phyloP scores from a whole-genome alignment of 2,113 vertebrate species.

The Phoenicopterus ruber region DNA sequence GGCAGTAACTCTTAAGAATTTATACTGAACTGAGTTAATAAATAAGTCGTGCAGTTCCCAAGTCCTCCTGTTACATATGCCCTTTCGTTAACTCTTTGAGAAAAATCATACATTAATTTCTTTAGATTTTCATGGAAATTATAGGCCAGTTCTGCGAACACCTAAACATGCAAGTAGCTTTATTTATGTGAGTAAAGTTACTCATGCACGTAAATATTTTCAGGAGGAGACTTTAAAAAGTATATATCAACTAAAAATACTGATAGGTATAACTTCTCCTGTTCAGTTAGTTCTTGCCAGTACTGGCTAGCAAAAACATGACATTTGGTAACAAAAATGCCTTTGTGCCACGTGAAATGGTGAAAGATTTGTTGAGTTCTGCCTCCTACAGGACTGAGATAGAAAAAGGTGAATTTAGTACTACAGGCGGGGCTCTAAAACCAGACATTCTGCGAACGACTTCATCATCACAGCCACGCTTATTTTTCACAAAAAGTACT shows the following conservation, averaged over 20 bases:
- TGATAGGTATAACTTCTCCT: background rate
- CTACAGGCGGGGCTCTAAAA: background rate
- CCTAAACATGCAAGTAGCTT: background rate
- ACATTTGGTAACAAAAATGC: slow-evolving; percentile 11
- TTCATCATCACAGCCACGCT: background rate
- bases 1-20: background rate
- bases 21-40: background rate
- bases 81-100: background rate
- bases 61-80: background rate
- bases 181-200: background rate
- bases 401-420: background rate
- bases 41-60: background rate
- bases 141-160: background rate
- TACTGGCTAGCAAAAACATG: slow-evolving; percentile 16
- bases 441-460: background rate
- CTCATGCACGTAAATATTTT: background rate
- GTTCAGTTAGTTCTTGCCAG: slow-evolving; percentile 46
- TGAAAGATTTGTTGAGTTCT: slow-evolving; percentile 54
- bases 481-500: background rate
- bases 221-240: background rate
- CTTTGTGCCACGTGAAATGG: background rate
- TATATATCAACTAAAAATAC: background rate
- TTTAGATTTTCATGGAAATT: background rate
- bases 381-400: slow-evolving; percentile 60
- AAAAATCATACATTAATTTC: background rate